Base-by-base conservation (phyloP, 2,888 invertebrate genomes). In the Parelbella ahira region DNA sequence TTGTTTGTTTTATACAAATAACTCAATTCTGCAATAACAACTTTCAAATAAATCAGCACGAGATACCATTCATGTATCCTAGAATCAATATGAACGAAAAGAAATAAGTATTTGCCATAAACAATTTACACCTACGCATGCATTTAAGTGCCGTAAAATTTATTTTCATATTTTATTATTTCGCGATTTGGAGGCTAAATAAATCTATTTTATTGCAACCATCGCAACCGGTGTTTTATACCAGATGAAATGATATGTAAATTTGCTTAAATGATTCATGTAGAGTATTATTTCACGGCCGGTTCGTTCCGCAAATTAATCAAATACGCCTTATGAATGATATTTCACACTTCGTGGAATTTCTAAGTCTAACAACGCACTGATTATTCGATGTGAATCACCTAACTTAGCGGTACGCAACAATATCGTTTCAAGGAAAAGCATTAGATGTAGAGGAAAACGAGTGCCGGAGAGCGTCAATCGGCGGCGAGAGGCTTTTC, bases 261-360 rank as follows among this genome's bases (percentile, higher is more conserved):
- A 48, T 49, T 30, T 42, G 33, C 47, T 45, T 43, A 43, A 49
- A 33, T 58, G 58, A 57, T 47, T 58, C 58, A 60, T 50, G 46
- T 50, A 47, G 49, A 43, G 48, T 50, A 51, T 53, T 50, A 56
- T 54, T 58, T 53, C 53, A 60, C 47, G 56, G 50, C 44, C 51
- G 39, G 47, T 58, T 56, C 45, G 51, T 47, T 54, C 42, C 34
- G 51, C 50, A 54, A 51, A 58, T 57, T 58, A 58, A 58, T 60
- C 50, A 49, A 50, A 50, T 48, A 39, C 47, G 37, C 48, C 48
- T 51, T 55, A 58, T 55, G 54, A 56, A 53, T 45, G 55, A 47
- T 48, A 49, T 50, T 58, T 53, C 44, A 50, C 38, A 45, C 48
- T 60, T 56, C 53, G 49, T 42, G 38, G 53, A 52, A 56, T 46